phyloP scores from a whole-genome alignment of 2,888 invertebrate genomes.

The Spodoptera littoralis region DNA sequence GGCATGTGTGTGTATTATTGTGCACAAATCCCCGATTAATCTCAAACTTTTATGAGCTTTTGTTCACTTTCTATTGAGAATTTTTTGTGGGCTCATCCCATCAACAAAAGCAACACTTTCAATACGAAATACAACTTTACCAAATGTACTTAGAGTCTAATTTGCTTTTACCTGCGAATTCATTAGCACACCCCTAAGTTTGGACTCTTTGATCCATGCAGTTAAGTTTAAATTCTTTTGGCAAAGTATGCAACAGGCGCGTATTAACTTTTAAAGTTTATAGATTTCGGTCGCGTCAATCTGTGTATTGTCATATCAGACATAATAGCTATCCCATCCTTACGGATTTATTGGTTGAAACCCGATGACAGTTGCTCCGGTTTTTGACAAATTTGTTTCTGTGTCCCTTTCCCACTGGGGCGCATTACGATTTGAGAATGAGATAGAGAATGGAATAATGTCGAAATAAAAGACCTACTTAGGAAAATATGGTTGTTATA shows the following conservation, averaged over 20 bases:
- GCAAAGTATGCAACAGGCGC: conserved; percentile 49
- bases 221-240: conserved; percentile 41
- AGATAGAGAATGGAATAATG: conserved; percentile 61
- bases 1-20: conserved; percentile 85
- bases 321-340: conserved; percentile 87
- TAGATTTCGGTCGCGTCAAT: conserved; percentile 87
- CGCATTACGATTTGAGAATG: conserved; percentile 42
- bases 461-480: conserved; percentile 79
- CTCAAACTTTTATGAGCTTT: conserved; percentile 87
- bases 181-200: conserved; percentile 3
- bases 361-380: conserved; percentile 82
- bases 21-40: conserved; percentile 87
- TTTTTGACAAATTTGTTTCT: conserved; percentile 74
- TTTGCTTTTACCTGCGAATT: conserved; percentile 22
- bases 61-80: conserved; percentile 82
- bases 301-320: conserved; percentile 87
- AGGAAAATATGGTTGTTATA: conserved; percentile 80
- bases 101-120: conserved; percentile 62
- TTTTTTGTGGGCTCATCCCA: conserved; percentile 73
- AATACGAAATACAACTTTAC: conserved; percentile 32
- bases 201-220: not conserved
- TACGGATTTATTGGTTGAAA: conserved; percentile 85
- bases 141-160: not conserved
- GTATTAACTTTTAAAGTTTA: conserved; percentile 86
- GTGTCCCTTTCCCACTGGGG: conserved; percentile 61